Evolutionary conservation across 2,888 invertebrate genomes (phyloP), one percentile per base, ranked within the genome.

Genomic region (Tridacna gigas): DNA sequence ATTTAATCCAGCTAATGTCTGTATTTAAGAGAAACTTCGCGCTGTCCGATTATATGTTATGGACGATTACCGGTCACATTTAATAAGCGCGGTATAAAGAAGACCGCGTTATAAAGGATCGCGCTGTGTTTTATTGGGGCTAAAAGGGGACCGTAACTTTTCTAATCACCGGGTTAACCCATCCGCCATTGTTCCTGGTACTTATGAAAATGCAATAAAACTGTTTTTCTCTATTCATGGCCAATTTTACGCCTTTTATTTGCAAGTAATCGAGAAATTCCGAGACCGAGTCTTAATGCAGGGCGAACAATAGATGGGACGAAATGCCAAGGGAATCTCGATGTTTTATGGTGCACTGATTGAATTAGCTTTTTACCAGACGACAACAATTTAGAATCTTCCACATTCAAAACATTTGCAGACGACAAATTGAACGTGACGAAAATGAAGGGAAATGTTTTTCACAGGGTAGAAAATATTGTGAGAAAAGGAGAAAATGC

Each of bases 201-300:
- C 69, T 69, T 69, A 69, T 69, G 69, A 69, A 69, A 69, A 69
- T 20, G 69, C 69, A 69, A 69, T 69, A 69, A 69, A 69, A 69
- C 47, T n/a, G 5, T 5, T 22, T 28, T 47, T 47, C 47, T n/a
- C 69, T 47, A 69, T 69, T 69, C 69, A 69, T 45, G n/a, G 69
- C 18, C 69, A n/a, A 69, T 69, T 69, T 69, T 47, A 69, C 69
- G 69, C 69, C 69, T 69, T 69, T 69, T 47, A 28, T 69, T 69
- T n/a, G 47, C 69, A 69, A 69, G 45, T 12, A 69, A 18, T 69
- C 69, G 45, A 69, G 69, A 69, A 69, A 69, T 69, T 69, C 69
- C 69, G 69, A 47, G 45, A 69, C 12, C 47, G 4, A n/a, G n/a
- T 45, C 45, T 69, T 69, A 69, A 69, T 69, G 69, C 69, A 45